Base-by-base conservation (phyloP, 1,140 invertebrate genomes). In the Panulirus ornatus region DNA sequence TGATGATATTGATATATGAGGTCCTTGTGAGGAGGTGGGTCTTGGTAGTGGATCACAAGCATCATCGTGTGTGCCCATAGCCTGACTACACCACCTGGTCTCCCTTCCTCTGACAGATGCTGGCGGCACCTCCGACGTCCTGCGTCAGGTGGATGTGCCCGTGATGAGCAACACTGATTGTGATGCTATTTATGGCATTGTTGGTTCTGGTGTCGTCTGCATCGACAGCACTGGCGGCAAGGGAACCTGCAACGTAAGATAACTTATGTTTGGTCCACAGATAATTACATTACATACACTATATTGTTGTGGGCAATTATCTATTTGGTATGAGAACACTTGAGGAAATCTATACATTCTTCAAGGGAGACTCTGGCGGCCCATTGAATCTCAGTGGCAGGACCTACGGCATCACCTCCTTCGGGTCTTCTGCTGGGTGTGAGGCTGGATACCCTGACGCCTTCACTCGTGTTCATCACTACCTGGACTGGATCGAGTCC, bases 231-330 rank as follows among this genome's bases (percentile, higher is more conserved):
- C 90, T 30, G 90, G 84, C 19, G 84, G 90, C 40, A 87, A 47
- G 27, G 84, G 90, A 38, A 86, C 90, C 16, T 91, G 90, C 90
- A 91, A 91, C 66, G 90, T 91, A 70, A 88, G 90, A 54, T 54
- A 9, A n/a, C n/a, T n/a, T n/a, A n/a, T n/a, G n/a, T 11, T 70
- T 70, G n/a, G 22, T 6, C n/a, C 6, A 19, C n/a, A 19, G n/a
- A 11, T 8, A 11, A 11, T n/a, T 70, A n/a, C n/a, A n/a, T n/a
- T n/a, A n/a, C n/a, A n/a, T n/a, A n/a, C n/a, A n/a, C n/a, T n/a
- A n/a, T n/a, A n/a, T n/a, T n/a, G n/a, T n/a, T n/a, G n/a, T n/a
- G n/a, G n/a, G n/a, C n/a, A n/a, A n/a, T n/a, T n/a, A n/a, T n/a
- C n/a, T n/a, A n/a, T n/a, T n/a, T n/a, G n/a, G n/a, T n/a, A n/a